phyloP scores from a whole-genome alignment of 2,797 vertebrate genomes.

The Schizopygopsis malacanthus region DNA sequence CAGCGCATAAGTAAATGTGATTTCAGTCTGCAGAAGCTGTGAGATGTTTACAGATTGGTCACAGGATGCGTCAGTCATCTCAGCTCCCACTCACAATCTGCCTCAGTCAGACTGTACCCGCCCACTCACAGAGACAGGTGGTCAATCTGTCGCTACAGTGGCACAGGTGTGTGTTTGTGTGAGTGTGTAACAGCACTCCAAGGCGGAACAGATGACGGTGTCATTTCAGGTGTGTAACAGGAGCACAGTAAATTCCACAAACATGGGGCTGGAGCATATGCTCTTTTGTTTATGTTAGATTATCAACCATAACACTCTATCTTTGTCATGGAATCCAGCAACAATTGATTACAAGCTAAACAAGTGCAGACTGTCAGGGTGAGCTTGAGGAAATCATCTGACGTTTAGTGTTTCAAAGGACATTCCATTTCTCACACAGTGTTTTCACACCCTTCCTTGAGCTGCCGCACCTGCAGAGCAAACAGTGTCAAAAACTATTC shows the following conservation, averaged over 20 bases:
- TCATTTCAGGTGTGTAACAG: constrained; percentile 51
- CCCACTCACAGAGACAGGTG: constrained; percentile 44
- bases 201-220: constrained; percentile 41
- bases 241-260: constrained; percentile 47
- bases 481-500: background rate
- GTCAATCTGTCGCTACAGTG: constrained; percentile 43
- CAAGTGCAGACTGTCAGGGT: background rate
- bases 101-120: constrained; percentile 46
- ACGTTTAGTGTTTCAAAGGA: background rate
- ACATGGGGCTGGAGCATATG: constrained; percentile 40
- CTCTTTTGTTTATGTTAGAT: constrained; percentile 43
- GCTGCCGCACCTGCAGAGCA: constrained; percentile 20
- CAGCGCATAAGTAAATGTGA: background rate
- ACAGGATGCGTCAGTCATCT: constrained; percentile 60
- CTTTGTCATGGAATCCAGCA: constrained; percentile 26
- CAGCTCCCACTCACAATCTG: constrained; percentile 63
- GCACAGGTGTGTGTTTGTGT: constrained; percentile 52
- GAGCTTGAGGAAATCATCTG: constrained; percentile 6
- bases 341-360: constrained; percentile 10
- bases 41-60: constrained; percentile 60
- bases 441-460: constrained; percentile 29
- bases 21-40: constrained; percentile 29
- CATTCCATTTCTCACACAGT: constrained; percentile 32
- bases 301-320: constrained; percentile 33
- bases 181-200: background rate